Evolutionary conservation across 2,888 invertebrate species (phyloP), one percentile per base, ranked within the genome.

Genomic region (Carcina quercana): DNA sequence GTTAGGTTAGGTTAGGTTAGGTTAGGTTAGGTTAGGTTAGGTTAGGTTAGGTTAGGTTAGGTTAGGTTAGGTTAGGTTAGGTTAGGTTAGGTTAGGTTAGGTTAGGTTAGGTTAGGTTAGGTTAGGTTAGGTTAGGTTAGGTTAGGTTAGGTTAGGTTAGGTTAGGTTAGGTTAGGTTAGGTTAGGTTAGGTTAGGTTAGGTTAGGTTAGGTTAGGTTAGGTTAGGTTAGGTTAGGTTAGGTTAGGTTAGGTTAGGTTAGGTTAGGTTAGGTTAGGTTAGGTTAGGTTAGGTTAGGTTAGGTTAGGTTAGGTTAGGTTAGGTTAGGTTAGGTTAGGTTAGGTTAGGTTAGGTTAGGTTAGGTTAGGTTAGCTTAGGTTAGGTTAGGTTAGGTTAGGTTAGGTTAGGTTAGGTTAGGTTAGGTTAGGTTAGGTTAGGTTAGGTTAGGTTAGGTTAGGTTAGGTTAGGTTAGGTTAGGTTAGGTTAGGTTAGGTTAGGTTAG

Each of bases 301-400:
- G 40, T 37, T 40, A 32, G 34, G 40, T 36, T 37, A 37, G 40
- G 38, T 38, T 38, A 38, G 38, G 38, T 38, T 38, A 38, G 38
- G 43, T 40, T 43, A 42, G 21, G 21, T 21, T 21, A 21, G 21
- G 21, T 21, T 21, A 21, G 21, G 39, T 39, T 42, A 38, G 38
- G 38, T 42, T 42, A 40, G 40, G 40, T 40, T 40, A 40, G 40
- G 43, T 40, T 43, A 43, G 40, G 40, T 40, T 43, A 43, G 43
- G 40, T 40, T 40, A 40, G 40, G 40, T 43, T 43, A 43, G 40
- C 38, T 43, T 43, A 40, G 40, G 38, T 43, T 43, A 40, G 38
- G 44, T 44, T 44, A 39, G 42, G 42, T 42, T 42, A 42, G 38
- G 38, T 42, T 42, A 42, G 42, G 42, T 42, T 42, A 42, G 42